Base-by-base conservation (phyloP, 1,140 invertebrate genomes). In the Pseudobourletiella spinata region DNA sequence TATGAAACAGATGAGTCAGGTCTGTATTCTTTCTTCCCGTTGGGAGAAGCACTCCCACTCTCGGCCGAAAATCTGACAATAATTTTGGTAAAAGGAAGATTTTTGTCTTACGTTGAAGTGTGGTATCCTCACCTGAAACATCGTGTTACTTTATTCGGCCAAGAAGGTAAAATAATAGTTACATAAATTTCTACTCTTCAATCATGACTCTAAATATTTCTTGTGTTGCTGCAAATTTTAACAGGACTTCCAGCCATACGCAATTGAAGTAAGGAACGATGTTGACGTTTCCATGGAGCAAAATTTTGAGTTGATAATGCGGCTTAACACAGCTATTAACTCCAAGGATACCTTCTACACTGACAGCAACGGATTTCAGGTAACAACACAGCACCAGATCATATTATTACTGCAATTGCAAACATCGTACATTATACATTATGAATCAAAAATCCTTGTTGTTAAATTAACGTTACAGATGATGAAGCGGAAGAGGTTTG, bases 11-110 rank as follows among this genome's bases (percentile, higher is more conserved):
- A 39, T 39, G 8, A 39, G 8, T 94, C 91, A 72, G 96, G 96
- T 1, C 94, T 92, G 4, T 99, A 99, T 77, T 78, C 99, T 25
- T 99, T 99, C 74, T 78, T 96, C 18, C 96, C 96, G 0, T 84
- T 90, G 71, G 85, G 88, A 61, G 74, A 77, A 60, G 76, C 79
- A 32, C 68, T 74, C 44, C 70, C 73, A 18, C 48, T 80, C 22
- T 62, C 66, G 42, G 67, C 72, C 18, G 70, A 73, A 60, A 48
- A 69, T 67, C 75, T 79, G 59, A 72, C 81, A 2, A 76, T 88
- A 43, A 77, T 82, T 66, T 72, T 88, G 2, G 76, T 86, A 22
- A 77, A 81, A 66, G 87, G 88, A 22, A 80, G 82, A 0, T 73
- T 89, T 29, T 70, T 85, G 43, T 86, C 86, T 1, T 79, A 81